Percentiles rank a stretch among this genome's conserved stretches.
Evolutionary conservation across 1,140 invertebrate species (phyloP).

Genomic region (Lepidostoma basale): DNA sequence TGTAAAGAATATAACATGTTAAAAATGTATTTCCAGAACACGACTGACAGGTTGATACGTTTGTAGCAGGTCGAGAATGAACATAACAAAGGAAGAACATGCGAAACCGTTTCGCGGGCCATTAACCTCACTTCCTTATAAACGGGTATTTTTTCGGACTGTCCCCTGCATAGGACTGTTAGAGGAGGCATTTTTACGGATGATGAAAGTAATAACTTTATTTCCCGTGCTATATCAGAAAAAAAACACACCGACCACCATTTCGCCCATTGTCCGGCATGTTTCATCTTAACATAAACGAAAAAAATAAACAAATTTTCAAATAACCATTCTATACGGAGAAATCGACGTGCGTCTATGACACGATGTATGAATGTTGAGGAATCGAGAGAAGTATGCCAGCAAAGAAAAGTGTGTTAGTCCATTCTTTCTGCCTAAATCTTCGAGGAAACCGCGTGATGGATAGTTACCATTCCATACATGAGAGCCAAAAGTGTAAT

Average conservation of each 20-base stretch:
- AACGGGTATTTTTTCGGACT: background rate
- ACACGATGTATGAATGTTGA: too few species aligned
- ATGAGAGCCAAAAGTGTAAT: too few species aligned
- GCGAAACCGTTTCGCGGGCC: conserved; percentile 7
- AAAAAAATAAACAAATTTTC: background rate
- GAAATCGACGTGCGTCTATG: too few species aligned
- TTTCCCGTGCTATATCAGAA: conserved; percentile 25
- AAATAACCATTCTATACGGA: background rate
- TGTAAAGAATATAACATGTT: too few species aligned
- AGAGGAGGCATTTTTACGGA: conserved; percentile 15
- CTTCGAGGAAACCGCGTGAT: too few species aligned
- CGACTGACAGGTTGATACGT: too few species aligned
- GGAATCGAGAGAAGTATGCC: too few species aligned
- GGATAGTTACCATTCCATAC: too few species aligned
- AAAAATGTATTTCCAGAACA: too few species aligned
- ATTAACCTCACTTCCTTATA: conserved; percentile 30
- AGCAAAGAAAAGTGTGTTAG: too few species aligned
- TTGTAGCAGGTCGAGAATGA: background rate
- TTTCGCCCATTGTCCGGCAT: conserved; percentile 14
- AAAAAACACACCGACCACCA: background rate
- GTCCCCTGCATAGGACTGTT: conserved; percentile 8
- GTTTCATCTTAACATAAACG: background rate
- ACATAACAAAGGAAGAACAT: conserved; percentile 20
- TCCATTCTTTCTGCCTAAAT: too few species aligned
- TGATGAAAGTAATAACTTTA: conserved; percentile 34